Conservation (phyloP, 1,140 invertebrate species). For the Papilio helenus region DNA sequence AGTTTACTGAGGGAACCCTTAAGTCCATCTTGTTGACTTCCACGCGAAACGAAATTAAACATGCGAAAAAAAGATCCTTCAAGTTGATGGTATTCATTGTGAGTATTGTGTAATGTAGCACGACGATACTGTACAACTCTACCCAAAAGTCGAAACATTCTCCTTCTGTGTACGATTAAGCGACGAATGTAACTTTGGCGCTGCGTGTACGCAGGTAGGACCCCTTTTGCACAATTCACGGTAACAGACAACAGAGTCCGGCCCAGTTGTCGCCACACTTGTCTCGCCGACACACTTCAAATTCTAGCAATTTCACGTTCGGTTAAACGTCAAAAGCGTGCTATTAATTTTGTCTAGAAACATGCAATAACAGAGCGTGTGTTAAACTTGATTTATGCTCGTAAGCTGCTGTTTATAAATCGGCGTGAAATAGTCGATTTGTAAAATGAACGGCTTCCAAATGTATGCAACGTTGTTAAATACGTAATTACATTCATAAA, state of each 20-base stretch:
- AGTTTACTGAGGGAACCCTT: slow-evolving; percentile 73
- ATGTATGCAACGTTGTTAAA: neutral
- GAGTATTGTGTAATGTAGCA: slow-evolving; percentile 80
- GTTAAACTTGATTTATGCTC: slow-evolving; percentile 53
- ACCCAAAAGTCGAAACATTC: slow-evolving; percentile 33
- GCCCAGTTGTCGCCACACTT: slow-evolving; percentile 72
- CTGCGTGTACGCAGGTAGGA: slow-evolving; percentile 72
- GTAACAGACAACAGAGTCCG: slow-evolving; percentile 61
- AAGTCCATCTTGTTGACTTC: slow-evolving; percentile 80
- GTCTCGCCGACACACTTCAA: slow-evolving; percentile 68
- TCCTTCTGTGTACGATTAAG: slow-evolving; percentile 28
- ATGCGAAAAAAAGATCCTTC: slow-evolving; percentile 76
- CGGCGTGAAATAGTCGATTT: slow-evolving; percentile 69
- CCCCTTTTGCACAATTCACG: slow-evolving; percentile 80
- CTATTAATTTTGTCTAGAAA: slow-evolving; percentile 76
- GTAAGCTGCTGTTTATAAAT: slow-evolving; percentile 50
- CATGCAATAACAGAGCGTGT: slow-evolving; percentile 62
- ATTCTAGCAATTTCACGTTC: slow-evolving; percentile 76
- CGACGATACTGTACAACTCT: slow-evolving; percentile 59
- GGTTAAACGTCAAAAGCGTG: slow-evolving; percentile 73
- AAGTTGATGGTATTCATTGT: slow-evolving; percentile 77
- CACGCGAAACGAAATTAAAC: slow-evolving; percentile 72
- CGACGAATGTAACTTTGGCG: slow-evolving; percentile 32
- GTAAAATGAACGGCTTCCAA: slow-evolving; percentile 40
- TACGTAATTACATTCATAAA: neutral